Base-by-base conservation (phyloP, 2,113 vertebrate genomes). In the Percopsis transmontana region DNA sequence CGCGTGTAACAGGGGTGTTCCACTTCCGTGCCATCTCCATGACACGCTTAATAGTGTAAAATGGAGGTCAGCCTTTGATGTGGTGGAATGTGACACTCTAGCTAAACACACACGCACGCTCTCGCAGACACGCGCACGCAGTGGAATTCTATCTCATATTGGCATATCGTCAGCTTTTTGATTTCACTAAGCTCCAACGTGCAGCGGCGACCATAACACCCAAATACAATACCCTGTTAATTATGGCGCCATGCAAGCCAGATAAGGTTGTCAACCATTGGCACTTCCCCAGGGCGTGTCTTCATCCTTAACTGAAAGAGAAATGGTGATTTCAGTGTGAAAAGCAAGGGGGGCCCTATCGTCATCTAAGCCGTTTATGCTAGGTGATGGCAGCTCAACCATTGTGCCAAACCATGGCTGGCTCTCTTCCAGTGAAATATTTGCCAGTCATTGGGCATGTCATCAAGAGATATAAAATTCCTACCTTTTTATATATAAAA, bases 61-160 rank as follows among this genome's bases (percentile, higher is more conserved):
- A 73, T 72, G 62, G 64, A 79, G 74, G 69, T 54, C 66, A 39
- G 20, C 19, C 78, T 76, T 83, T 47, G 70, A 83, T 72, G 76
- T 70, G 14, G 33, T 76, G 69, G 71, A 86, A 78, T 77, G 55
- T 21, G 38, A 53, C 57, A 5, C 55, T 20, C 18, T 24, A 21
- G 51, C 51, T 15, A 7, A 10, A n/a, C 54, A n/a, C 24, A 9
- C 54, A 56, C 54, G 21, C 38, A 42, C 57, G 41, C 3, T 11
- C 19, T 9, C 13, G n/a, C 40, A 23, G 18, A 58, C 57, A 50
- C 23, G 33, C 27, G 51, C 47, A 24, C 19, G 16, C 24, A 27
- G 3, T 16, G 23, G 51, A 42, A 52, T 16, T 38, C 7, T 52
- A 41, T 41, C 48, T 40, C 10, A 54, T 20, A 65, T 65, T 55